Evolutionary conservation across 1,140 invertebrate species (phyloP).

Genomic region (Anastrepha ludens): DNA sequence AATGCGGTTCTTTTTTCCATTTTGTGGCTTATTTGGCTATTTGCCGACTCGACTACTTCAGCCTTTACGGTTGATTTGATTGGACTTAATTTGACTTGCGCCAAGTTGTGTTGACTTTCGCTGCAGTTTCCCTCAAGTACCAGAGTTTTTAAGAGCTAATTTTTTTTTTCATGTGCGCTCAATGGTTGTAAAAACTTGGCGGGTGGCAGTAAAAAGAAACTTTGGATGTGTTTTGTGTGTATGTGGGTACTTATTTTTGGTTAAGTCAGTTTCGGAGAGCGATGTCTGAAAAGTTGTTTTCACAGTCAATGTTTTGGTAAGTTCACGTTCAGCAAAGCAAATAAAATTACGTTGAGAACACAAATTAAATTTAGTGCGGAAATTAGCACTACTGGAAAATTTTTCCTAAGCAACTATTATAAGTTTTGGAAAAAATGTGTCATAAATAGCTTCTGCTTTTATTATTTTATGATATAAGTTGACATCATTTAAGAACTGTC

Average conservation of each 20-base stretch:
- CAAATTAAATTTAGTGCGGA: too few species aligned
- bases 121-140: constrained; percentile 7
- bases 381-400: too few species aligned
- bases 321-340: neutral
- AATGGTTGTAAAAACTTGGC: constrained; percentile 12
- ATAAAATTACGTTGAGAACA: too few species aligned
- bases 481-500: too few species aligned
- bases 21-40: neutral
- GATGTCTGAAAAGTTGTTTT: constrained; percentile 30
- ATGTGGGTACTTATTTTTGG: neutral
- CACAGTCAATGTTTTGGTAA: constrained; percentile 38
- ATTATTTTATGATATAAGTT: too few species aligned
- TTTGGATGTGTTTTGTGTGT: neutral
- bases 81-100: constrained; percentile 36
- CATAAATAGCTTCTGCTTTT: too few species aligned
- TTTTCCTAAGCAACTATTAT: too few species aligned
- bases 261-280: neutral
- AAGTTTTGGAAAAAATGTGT: too few species aligned
- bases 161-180: neutral
- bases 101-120: constrained; percentile 48
- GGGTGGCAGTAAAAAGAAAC: neutral
- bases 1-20: neutral
- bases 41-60: neutral
- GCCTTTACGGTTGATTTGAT: constrained; percentile 35
- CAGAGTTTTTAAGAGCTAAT: constrained; percentile 32